Base-by-base conservation (phyloP, 2,113 vertebrate genomes). In the Phalacrocorax carbo region DNA sequence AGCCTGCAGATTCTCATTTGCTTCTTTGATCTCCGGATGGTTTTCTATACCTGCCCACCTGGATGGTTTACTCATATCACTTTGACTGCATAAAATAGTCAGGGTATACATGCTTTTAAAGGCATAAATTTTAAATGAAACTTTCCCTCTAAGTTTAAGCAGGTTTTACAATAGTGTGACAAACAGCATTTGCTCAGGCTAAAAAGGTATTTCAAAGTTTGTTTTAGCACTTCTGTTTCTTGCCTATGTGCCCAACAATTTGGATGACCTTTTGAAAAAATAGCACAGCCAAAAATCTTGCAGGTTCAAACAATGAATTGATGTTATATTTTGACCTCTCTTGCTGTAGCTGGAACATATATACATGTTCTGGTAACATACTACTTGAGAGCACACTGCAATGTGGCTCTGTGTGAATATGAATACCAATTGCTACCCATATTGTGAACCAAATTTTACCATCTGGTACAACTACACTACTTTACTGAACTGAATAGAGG, bases 391-490 rank as follows among this genome's bases (percentile, higher is more conserved):
- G 40, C 25, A 58, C 23, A 11, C 10, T 69, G 30, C 21, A 60
- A 1, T 13, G 13, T 75, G 62, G 15, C 14, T 90, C 27, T 44
- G 11, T 60, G 69, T 78, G 64, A 87, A 60, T 34, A 69, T 44
- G 79, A 88, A 95, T 79, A 75, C 20, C 69, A 94, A 84, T 86
- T 93, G 17, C 40, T 46, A 42, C 58, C 48, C 87, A 72, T 81
- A 95, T 95, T 96, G 91, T 85, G 51, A 96, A 93, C 64, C 68
- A 93, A 86, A 90, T 94, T 96, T 94, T 96, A 46, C 90, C 96
- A 96, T 94, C 96, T 96, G 93, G 84, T 92, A 42, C 70, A 81
- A 76, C 30, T 79, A 64, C 48, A 88, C 38, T 78, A 48, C 64
- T 89, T 78, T 75, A 36, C 46, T 66, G 60, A 94, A 40, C 10